A percentile compares a stretch with the other conserved stretches of the same genome.
These are phyloP conservation scores for Polypedilum vanderplanki DNA, from an alignment of 1,140 invertebrate species.

Conservation along the genomic window DNA sequence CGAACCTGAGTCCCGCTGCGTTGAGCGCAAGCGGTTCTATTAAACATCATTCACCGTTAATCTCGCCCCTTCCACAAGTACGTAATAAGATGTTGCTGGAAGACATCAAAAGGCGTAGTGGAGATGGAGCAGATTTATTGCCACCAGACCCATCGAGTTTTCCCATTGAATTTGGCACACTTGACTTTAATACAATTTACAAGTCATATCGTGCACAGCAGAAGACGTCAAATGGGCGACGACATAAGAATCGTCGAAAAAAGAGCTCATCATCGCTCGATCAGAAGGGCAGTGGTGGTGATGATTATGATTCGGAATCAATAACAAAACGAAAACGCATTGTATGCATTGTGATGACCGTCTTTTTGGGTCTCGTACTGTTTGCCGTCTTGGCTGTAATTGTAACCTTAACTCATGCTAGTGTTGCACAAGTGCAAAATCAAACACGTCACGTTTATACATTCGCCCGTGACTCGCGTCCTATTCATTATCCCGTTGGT, in stretches of 20 bases:
- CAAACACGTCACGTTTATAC: constrained; percentile 55
- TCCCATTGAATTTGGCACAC: not conserved
- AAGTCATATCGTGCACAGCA: constrained; percentile 22
- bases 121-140: constrained; percentile 22
- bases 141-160: constrained; percentile 3
- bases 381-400: constrained; percentile 62
- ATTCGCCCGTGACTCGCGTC: constrained; percentile 46
- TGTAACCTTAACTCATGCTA: constrained; percentile 62
- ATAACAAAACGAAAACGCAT: constrained; percentile 56
- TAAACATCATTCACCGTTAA: constrained; percentile 14
- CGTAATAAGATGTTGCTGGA: not conserved
- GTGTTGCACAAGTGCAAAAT: constrained; percentile 49
- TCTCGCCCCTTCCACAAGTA: not conserved
- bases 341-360: constrained; percentile 56
- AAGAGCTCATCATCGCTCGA: constrained; percentile 32
- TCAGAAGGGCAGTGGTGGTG: constrained; percentile 34
- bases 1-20: constrained; percentile 2
- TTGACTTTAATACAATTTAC: constrained; percentile 27
- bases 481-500: constrained; percentile 38
- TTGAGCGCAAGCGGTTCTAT: constrained; percentile 9
- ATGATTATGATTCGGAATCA: constrained; percentile 44
- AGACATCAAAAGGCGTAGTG: constrained; percentile 5
- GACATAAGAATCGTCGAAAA: constrained; percentile 15
- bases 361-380: constrained; percentile 58
- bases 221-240: constrained; percentile 33